Conservation (phyloP, 2,888 invertebrate genomes). For the Melinopterus prodromus region DNA sequence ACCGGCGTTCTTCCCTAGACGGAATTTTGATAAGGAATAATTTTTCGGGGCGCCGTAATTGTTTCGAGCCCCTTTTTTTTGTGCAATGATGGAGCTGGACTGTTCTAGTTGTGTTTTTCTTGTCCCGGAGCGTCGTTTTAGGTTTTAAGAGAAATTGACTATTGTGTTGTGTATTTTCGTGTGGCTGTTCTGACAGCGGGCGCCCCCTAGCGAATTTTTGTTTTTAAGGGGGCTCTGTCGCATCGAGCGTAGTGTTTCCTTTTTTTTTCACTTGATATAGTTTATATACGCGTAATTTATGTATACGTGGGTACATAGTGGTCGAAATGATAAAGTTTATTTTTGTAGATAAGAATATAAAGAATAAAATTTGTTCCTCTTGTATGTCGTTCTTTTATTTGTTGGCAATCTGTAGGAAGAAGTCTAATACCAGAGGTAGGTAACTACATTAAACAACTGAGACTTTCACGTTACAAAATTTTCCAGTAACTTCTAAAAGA, state of each 20-base stretch:
- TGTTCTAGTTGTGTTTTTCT: background rate
- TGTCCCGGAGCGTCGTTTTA: constrained; percentile 8
- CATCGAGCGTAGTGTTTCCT: background rate
- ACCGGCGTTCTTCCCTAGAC: constrained; percentile 28
- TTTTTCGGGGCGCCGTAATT: background rate
- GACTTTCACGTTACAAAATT: too few species aligned
- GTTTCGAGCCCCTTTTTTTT: background rate
- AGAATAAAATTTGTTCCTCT: background rate
- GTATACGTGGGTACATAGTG: background rate
- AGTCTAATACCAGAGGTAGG: too few species aligned
- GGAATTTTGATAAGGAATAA: constrained; percentile 34
- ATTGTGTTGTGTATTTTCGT: constrained; percentile 11
- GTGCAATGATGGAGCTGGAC: background rate
- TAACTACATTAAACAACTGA: too few species aligned
- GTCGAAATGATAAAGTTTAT: background rate
- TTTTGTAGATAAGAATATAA: constrained; percentile 4
- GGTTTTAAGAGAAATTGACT: constrained; percentile 25
- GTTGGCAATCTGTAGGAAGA: background rate
- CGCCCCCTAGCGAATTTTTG: background rate
- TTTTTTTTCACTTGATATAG: background rate
- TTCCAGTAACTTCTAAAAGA: too few species aligned
- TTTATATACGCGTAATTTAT: background rate
- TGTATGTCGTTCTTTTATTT: background rate
- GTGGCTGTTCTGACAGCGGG: background rate
- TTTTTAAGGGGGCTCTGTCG: background rate